Evolutionary conservation across 1,140 invertebrate species (phyloP), one percentile per base, ranked within the genome.

Genomic region (Pseudomyrmex flavicornis): DNA sequence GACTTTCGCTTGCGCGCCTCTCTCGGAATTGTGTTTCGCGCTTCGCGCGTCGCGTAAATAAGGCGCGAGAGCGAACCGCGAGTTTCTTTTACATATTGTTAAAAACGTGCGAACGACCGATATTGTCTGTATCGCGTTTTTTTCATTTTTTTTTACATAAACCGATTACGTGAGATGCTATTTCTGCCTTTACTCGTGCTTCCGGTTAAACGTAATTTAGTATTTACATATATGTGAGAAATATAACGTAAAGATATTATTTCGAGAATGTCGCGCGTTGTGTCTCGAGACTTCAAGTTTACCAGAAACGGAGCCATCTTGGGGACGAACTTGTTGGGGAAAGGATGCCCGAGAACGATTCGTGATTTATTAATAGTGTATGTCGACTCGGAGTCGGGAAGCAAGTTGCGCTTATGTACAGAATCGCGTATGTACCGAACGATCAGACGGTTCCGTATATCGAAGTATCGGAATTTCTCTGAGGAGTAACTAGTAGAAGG

Each of bases 391-490:
- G 15, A 72, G 44, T 59, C 52, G 20, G 17, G 17, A 35, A 10
- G 62, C 15, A 9, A 69, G 44, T 58, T n/a, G 65, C 35, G 52
- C 20, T 79, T 79, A 58, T 68, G 58, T 22, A 59, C 66, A 52
- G 65, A 70, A 70, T 70, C 54, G 44, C 66, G 54, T 70, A 56
- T 70, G 44, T 77, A 66, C 44, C 12, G 48, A 56, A 66, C 73
- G 80, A 83, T 83, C 70, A 65, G 61, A 12, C 59, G 35, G 15
- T 17, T 1, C 2, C 61, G 61, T 20, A 50, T 58, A 65, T 65
- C 72, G 20, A 83, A 75, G 70, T 83, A 83, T 77, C 61, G 80
- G 61, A 83, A 83, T 77, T 83, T 76, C 80, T 65, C 74, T 50
- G 80, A 83, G 61, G 73, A 80, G 54, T 48, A 69, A 50, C 76